phyloP scores from a whole-genome alignment of 2,888 invertebrate species.

The Venusia cambrica region DNA sequence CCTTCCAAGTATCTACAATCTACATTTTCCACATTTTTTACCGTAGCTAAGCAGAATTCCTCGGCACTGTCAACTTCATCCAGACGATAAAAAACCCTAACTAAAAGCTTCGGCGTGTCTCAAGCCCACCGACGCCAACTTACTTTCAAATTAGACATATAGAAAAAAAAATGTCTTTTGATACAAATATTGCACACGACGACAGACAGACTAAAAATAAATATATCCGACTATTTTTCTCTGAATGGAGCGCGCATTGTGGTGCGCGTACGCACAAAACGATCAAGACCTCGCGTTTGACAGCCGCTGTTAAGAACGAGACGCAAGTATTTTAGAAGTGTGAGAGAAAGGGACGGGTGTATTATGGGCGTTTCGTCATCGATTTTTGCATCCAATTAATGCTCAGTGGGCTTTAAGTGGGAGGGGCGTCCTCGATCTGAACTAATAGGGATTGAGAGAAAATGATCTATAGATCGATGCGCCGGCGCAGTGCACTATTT shows the following conservation, averaged over 20 bases:
- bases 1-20: conserved; percentile 18
- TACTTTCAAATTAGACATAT: conserved; percentile 68
- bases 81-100: conserved; percentile 27
- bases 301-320: conserved; percentile 42
- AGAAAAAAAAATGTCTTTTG: conserved; percentile 61
- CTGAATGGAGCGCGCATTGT: conserved; percentile 69
- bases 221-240: conserved; percentile 68
- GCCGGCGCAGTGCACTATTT: conserved; percentile 62
- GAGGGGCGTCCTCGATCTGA: conserved; percentile 65
- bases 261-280: conserved; percentile 68
- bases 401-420: conserved; percentile 75
- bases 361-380: conserved; percentile 65
- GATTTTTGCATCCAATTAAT: conserved; percentile 75
- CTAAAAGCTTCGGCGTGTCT: conserved; percentile 38
- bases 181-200: conserved; percentile 78
- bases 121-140: conserved; percentile 48
- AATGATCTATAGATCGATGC: conserved; percentile 78
- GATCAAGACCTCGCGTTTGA: conserved; percentile 50
- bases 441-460: conserved; percentile 75
- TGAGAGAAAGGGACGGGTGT: conserved; percentile 42
- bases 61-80: conserved; percentile 50
- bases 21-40: conserved; percentile 21
- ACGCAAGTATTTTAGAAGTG: conserved; percentile 24
- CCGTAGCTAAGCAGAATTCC: conserved; percentile 38
- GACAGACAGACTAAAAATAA: conserved; percentile 60